Base-by-base conservation (phyloP, 2,113 vertebrate species). In the Cryptomyrus ogoouensis region DNA sequence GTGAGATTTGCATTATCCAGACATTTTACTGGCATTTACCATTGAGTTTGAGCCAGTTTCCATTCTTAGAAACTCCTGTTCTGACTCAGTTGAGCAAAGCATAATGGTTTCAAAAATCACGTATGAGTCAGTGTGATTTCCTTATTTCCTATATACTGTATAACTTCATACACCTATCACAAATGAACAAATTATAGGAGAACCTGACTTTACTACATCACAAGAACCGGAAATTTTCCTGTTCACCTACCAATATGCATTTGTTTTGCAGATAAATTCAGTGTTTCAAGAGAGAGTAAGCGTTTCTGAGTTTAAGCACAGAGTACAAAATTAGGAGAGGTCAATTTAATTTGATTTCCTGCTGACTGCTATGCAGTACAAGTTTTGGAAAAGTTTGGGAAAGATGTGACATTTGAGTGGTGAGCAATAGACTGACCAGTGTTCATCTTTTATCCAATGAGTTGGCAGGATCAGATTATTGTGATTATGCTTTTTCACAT, bases 331-430 rank as follows among this genome's bases (percentile, higher is more conserved):
- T 12, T 17, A 39, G 39, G 66, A 49, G 39, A 86, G 42, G n/a
- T 46, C 42, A 27, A 58, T 49, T 86, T 90, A 24, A 86, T 86
- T 70, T 52, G 80, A 90, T 66, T 62, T 66, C 50, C 89, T 70
- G 53, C 52, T 66, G 12, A 35, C 53, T 90, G 56, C 56, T 86
- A 35, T 44, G 31, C 77, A 42, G 35, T 31, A 42, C 77, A 70
- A 31, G 62, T 31, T 70, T 31, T 0, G 1, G 62, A 10, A 70
- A n/a, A 13, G 8, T 27, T 66, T 66, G 62, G 62, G 62, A 66
- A 66, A 27, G 31, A 44, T 83, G 77, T 19, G 35, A 42, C 77
- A 83, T 50, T 74, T 80, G 35, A 83, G 42, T 53, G 83, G 88
- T 83, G 88, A 21, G 44, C 15, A 89, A 31, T 24, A 53, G 50